Evolutionary conservation across 2,888 invertebrate species (phyloP).

Genomic region (Macaria liturata): DNA sequence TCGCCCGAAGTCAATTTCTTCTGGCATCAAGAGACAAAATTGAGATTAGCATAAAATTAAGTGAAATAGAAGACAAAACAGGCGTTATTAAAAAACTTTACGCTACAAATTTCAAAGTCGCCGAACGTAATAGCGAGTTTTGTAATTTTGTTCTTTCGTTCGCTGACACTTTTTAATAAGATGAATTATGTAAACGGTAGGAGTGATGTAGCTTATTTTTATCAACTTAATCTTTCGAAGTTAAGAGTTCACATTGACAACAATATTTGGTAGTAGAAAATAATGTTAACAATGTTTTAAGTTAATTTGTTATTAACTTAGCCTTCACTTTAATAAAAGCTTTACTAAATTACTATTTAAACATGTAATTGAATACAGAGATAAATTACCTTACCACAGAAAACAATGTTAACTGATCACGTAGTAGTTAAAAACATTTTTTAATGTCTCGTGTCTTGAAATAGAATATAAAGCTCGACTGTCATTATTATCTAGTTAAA

Average conservation of each 20-base stretch:
- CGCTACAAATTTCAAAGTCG: slow-evolving; percentile 50
- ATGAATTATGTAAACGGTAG: slow-evolving; percentile 68
- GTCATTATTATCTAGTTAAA: too few relatives aligned
- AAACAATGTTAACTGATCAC: too few relatives aligned
- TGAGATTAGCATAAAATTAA: slow-evolving; percentile 28
- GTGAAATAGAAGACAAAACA: slow-evolving; percentile 38
- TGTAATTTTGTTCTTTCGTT: slow-evolving; percentile 58
- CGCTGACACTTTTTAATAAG: slow-evolving; percentile 74
- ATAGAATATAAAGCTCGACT: too few relatives aligned
- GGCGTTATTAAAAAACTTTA: slow-evolving; percentile 58
- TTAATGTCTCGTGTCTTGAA: too few relatives aligned
- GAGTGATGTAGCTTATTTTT: slow-evolving; percentile 49
- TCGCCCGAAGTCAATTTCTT: slow-evolving; percentile 16
- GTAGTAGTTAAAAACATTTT: too few relatives aligned
- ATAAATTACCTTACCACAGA: too few relatives aligned
- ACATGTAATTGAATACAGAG: too few relatives aligned
- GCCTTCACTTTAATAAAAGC: too few relatives aligned
- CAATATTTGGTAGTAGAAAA: slow-evolving; percentile 5
- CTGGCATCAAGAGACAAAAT: slow-evolving; percentile 18
- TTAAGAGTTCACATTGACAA: slow-evolving; percentile 9
- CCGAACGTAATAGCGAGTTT: slow-evolving; percentile 58
- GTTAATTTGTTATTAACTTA: too few relatives aligned
- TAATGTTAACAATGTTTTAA: too few relatives aligned
- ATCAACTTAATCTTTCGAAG: slow-evolving; percentile 22
- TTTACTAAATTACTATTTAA: too few relatives aligned